Evolutionary conservation across 2,888 invertebrate genomes (phyloP), one percentile per base, ranked within the genome.

Genomic region (Andrena camellia): DNA sequence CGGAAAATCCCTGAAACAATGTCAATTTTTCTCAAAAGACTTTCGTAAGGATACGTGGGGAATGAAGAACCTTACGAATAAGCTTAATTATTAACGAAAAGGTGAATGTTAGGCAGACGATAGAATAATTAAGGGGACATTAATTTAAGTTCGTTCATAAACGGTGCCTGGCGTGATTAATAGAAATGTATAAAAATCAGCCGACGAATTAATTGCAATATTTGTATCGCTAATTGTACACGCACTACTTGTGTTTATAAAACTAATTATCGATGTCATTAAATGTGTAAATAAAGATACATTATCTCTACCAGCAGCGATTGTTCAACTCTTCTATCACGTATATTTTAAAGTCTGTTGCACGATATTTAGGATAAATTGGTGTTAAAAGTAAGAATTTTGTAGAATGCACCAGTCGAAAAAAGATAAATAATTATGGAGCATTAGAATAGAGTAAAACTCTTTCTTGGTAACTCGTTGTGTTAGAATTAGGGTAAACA

Each of bases 1-100:
- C 67, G 81, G 76, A 69, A 83, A 68, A 62, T 83, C 72, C 83
- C 83, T 59, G 80, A 83, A 81, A 77, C 85, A 72, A 85, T 84
- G 84, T 84, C 85, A 85, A 85, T 85, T 84, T 79, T 74, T 85
- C 76, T 73, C 48, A 59, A 78, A 84, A 84, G 83, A 82, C 83
- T 83, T 81, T 81, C 60, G 62, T 81, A 50, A 57, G 62, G 54
- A 72, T 72, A 81, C 54, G 42, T 20, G 60, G 29, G 52, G 20
- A 3, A 8, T 13, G 50, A 33, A 26, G 35, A 69, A 73, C 33
- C 62, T 79, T 69, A 68, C 31, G 64, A 63, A 35, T 73, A 77
- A 64, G 71, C 33, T 71, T 77, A 77, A 77, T 70, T 4, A 35
- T 64, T 63, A 64, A 57, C 13, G 42, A 10, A 50, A 29, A 67